phyloP scores from a whole-genome alignment of 2,888 invertebrate species.

The Liodrosophila aerea region DNA sequence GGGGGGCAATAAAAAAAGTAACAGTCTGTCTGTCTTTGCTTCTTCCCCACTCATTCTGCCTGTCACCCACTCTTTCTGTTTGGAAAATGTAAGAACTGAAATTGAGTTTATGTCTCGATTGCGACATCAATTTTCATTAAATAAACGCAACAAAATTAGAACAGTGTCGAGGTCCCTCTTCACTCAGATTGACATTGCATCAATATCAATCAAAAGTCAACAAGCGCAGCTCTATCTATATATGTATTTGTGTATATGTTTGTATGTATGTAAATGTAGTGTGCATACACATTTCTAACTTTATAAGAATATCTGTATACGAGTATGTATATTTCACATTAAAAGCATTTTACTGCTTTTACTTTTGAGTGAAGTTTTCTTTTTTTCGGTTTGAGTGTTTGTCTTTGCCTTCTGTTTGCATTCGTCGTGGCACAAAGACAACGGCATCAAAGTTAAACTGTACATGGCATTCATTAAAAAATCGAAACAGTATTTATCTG shows the following conservation, averaged over 20 bases:
- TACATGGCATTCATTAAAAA: slow-evolving; percentile 51
- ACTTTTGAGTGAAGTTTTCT: slow-evolving; percentile 45
- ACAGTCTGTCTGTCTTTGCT: no score
- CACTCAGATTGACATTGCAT: slow-evolving; percentile 52
- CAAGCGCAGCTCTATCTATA: slow-evolving; percentile 16
- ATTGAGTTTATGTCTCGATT: slow-evolving; percentile 34
- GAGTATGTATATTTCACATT: slow-evolving; percentile 24
- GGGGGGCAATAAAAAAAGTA: slow-evolving; percentile 32
- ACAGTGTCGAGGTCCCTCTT: slow-evolving; percentile 7
- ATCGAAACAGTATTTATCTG: slow-evolving; percentile 18
- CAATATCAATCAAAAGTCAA: slow-evolving; percentile 54
- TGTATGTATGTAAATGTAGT: not conserved
- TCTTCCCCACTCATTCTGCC: no score
- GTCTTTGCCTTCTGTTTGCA: slow-evolving; percentile 60
- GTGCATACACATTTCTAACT: slow-evolving; percentile 2
- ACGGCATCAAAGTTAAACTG: slow-evolving; percentile 34
- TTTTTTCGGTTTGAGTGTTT: slow-evolving; percentile 35
- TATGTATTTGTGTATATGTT: slow-evolving; percentile 5
- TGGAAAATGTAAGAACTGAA: not conserved
- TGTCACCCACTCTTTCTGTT: not conserved
- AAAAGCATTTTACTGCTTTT: slow-evolving; percentile 59
- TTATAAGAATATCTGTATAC: slow-evolving; percentile 4
- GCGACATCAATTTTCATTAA: slow-evolving; percentile 58
- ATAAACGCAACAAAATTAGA: slow-evolving; percentile 40
- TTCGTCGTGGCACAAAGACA: slow-evolving; percentile 37